Evolutionary conservation across 92 coral and sea anemone species (phyloP), one percentile per base, ranked within the genome.

Genomic region (Siderastrea radians): DNA sequence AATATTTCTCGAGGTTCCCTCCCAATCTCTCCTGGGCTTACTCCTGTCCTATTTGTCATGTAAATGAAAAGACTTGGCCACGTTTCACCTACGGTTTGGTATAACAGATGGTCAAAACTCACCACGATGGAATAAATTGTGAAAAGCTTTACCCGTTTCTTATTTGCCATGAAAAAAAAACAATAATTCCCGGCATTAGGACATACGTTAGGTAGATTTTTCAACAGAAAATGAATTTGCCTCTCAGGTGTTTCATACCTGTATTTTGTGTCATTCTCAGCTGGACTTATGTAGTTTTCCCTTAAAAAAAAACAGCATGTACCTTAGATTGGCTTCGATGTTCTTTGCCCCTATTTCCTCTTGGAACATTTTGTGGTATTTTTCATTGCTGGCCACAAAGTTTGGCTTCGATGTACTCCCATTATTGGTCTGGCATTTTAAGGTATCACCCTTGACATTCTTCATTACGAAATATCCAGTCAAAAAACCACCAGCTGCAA

Each of bases 311-410:
- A 70, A 47, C 53, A 17, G 44, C 70, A 6, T 91, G 77, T 84
- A 91, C 94, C 82, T 73, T 49, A 91, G 84, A 19, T 83, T 77
- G 2, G 63, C 49, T 69, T 91, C 94, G 38, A 91, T 44, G 11
- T 91, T 61, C 64, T 77, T 78, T 16, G 85, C 82, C 19, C 62
- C 68, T 58, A 91, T 79, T 61, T 79, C 86, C 38, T 75, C 77
- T 51, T 91, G 94, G 72, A 81, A 91, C 83, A 76, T 72, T 8
- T 66, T 59, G 75, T 91, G 94, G 54, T 47, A 87, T 63, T 75
- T 62, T 44, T 74, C 88, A 60, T 74, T 73, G 55, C 38, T n/a
- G 48, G 82, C 15, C 43, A 43, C 2, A 8, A 13, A 45, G 16
- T 15, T 26, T 50, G 74, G 74, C 6, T 49, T 44, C 11, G 14